phyloP scores from a whole-genome alignment of 1,140 invertebrate species.

The Lineus longissimus region DNA sequence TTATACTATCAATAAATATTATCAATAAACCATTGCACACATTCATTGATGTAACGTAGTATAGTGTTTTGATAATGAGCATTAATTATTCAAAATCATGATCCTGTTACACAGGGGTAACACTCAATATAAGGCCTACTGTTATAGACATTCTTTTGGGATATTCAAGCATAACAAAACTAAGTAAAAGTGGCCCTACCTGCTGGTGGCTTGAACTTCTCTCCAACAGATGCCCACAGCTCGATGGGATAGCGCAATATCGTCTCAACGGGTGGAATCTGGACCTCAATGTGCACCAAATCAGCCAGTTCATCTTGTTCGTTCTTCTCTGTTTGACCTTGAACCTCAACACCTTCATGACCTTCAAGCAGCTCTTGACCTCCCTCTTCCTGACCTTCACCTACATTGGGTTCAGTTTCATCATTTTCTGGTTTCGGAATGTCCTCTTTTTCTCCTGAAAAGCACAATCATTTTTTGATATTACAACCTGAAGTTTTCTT shows the following conservation, averaged over 20 bases:
- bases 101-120: no score
- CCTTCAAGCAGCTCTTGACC: background rate
- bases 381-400: background rate
- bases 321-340: background rate
- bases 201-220: slow-evolving; percentile 48
- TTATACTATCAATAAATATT: no score
- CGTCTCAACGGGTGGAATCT: slow-evolving; percentile 38
- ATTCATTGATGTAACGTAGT: no score
- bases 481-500: no score
- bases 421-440: background rate
- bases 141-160: no score
- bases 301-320: background rate
- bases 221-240: slow-evolving; percentile 52
- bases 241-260: slow-evolving; percentile 52
- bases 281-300: slow-evolving; percentile 22
- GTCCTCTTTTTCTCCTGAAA: no score
- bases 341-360: background rate
- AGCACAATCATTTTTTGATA: no score
- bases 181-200: slow-evolving; percentile 20
- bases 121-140: no score
- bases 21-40: no score
- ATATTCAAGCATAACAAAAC: no score
- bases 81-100: no score
- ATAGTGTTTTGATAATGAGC: no score
- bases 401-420: background rate